Conservation (phyloP, 2,888 invertebrate genomes). For the Timema podura region DNA sequence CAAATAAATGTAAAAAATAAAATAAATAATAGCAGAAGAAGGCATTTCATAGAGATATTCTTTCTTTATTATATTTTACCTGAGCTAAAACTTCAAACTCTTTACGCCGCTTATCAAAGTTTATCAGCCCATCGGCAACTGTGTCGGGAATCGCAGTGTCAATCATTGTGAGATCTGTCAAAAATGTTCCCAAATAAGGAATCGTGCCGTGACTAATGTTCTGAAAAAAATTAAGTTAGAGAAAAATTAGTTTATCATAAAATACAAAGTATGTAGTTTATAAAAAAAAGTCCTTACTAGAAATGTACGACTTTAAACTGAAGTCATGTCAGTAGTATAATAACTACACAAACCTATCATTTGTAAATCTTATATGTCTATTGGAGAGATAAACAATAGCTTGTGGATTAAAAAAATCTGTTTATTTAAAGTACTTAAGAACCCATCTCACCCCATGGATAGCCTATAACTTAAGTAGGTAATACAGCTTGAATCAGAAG, state of each 20-base stretch:
- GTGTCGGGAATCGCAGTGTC: slow-evolving; percentile 92
- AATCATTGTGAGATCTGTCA: slow-evolving; percentile 98
- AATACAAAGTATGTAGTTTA: neutral
- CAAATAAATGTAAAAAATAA: neutral
- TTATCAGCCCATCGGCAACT: slow-evolving; percentile 77
- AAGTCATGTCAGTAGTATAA: too few species aligned
- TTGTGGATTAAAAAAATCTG: too few species aligned
- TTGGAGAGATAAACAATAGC: too few species aligned
- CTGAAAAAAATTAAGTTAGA: slow-evolving; percentile 38
- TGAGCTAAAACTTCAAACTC: slow-evolving; percentile 98
- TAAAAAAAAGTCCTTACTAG: too few species aligned
- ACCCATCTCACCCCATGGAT: too few species aligned
- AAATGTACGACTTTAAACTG: too few species aligned
- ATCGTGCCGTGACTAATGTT: slow-evolving; percentile 91
- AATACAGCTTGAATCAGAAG: too few species aligned
- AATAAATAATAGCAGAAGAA: neutral
- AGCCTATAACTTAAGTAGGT: too few species aligned
- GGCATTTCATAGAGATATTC: neutral
- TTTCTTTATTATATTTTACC: slow-evolving; percentile 35
- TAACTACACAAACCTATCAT: too few species aligned
- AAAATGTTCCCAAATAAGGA: slow-evolving; percentile 95
- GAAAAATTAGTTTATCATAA: neutral
- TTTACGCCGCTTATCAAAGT: slow-evolving; percentile 96
- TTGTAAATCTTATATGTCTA: too few species aligned
- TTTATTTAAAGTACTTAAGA: too few species aligned